Evolutionary conservation across 2,113 vertebrate genomes (phyloP).

Genomic region (Lagopus muta): DNA sequence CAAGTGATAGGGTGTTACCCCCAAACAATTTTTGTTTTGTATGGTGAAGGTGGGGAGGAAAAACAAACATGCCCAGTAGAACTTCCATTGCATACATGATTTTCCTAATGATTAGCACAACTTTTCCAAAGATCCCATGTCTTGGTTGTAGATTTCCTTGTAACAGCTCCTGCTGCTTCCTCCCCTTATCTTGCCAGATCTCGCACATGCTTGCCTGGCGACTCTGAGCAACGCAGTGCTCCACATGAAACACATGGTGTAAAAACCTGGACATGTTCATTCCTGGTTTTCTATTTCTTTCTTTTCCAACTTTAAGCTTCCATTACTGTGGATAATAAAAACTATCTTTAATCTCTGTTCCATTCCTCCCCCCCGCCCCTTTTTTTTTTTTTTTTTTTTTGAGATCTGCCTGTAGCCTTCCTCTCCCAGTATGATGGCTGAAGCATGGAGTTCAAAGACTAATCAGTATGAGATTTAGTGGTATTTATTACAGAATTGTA

Average conservation of each 20-base stretch:
- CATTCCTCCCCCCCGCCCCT: background rate
- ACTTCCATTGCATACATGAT: background rate
- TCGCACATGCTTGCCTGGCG: background rate
- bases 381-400: background rate
- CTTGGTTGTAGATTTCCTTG: background rate
- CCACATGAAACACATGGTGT: accelerated
- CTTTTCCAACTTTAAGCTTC: background rate
- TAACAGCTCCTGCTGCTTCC: background rate
- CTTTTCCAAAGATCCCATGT: background rate
- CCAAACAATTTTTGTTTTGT: background rate
- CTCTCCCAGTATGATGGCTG: background rate
- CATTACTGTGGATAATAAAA: background rate
- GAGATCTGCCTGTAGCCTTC: background rate
- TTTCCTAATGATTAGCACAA: background rate
- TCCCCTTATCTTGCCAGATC: background rate
- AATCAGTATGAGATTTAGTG: background rate
- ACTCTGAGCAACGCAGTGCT: background rate
- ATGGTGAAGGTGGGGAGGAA: background rate
- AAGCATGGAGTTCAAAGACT: background rate
- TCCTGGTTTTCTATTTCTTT: background rate
- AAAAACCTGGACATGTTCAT: background rate
- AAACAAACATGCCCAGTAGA: background rate
- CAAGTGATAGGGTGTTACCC: background rate
- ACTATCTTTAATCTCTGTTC: background rate
- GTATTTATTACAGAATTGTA: background rate